These are phyloP conservation scores for Radopholus similis DNA, from an alignment of 1,140 invertebrate species.

Conservation along the genomic window DNA sequence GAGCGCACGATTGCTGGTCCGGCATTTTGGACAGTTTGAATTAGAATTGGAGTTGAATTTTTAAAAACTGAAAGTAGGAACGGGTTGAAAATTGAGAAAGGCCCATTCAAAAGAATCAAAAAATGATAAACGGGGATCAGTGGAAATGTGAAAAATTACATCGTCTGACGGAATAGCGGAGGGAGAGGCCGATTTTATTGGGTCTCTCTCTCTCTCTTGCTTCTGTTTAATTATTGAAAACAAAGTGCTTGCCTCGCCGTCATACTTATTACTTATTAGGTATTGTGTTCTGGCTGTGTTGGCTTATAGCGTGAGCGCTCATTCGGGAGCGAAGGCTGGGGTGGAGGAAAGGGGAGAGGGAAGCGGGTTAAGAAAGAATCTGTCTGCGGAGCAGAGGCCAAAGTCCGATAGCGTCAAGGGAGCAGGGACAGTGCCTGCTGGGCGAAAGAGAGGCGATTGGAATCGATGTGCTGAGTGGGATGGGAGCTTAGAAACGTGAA, in stretches of 20 bases:
- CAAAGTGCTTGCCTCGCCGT: too few relatives aligned
- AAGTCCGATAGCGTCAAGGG: constrained; percentile 22
- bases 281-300: too few relatives aligned
- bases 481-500: too few relatives aligned
- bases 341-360: not conserved
- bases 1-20: not conserved
- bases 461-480: too few relatives aligned
- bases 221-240: not conserved
- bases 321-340: too few relatives aligned
- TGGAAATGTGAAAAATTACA: not conserved
- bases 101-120: not conserved
- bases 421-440: constrained; percentile 4
- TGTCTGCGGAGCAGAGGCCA: not conserved
- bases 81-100: not conserved
- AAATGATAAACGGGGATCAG: not conserved
- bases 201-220: not conserved
- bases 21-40: constrained; percentile 1
- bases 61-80: not conserved
- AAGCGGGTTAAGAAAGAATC: not conserved
- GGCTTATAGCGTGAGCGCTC: too few relatives aligned
- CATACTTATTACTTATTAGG: too few relatives aligned
- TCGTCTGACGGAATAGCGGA: not conserved
- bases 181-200: not conserved
- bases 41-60: too few relatives aligned
- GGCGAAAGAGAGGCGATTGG: too few relatives aligned